A percentile compares a stretch with the other conserved stretches of the same genome.
phyloP scores from a whole-genome alignment of 2,797 vertebrate species.

The Gobio occitaniae region DNA sequence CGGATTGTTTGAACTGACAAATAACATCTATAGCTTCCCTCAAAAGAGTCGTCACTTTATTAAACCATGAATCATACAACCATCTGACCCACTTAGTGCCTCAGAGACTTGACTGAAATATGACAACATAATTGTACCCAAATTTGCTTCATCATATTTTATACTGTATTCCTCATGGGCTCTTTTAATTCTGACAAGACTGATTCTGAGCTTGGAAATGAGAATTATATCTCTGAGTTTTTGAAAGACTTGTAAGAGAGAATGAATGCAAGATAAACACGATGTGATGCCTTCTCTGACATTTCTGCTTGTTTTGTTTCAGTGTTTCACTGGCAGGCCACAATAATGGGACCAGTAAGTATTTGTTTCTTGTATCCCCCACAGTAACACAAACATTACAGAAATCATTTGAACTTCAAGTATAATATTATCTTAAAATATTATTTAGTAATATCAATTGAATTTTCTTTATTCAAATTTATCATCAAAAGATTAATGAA shows the following conservation, averaged over 20 bases:
- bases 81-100: slow-evolving; percentile 42
- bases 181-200: neutral
- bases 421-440: neutral
- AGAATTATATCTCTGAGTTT: neutral
- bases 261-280: neutral
- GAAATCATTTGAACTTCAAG: neutral
- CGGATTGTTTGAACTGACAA: neutral
- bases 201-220: neutral
- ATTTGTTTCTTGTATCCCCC: slow-evolving; percentile 26
- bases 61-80: slow-evolving; percentile 20
- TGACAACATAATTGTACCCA: slow-evolving; percentile 40
- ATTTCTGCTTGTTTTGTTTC: slow-evolving; percentile 62
- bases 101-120: slow-evolving; percentile 26
- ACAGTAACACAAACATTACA: neutral
- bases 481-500: neutral
- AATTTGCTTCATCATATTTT: slow-evolving; percentile 29
- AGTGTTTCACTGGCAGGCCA: slow-evolving; percentile 88
- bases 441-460: too few species aligned
- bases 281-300: neutral
- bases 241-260: neutral
- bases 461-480: too few species aligned
- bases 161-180: neutral
- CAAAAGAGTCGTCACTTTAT: slow-evolving; percentile 9
- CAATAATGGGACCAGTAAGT: slow-evolving; percentile 87
- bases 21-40: slow-evolving; percentile 7